phyloP scores from a whole-genome alignment of 2,888 invertebrate species.

The Spilarctia lutea region DNA sequence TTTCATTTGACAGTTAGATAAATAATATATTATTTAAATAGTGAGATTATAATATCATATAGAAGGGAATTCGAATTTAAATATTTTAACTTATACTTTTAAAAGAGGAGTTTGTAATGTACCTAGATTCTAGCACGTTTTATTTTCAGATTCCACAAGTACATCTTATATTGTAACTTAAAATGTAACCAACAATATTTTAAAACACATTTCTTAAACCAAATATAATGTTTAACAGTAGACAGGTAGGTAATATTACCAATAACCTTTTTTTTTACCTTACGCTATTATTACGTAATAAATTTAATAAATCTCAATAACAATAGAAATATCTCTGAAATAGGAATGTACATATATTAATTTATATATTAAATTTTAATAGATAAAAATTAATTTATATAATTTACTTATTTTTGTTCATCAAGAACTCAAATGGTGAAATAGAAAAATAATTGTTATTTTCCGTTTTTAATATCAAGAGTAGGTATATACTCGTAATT shows the following conservation, averaged over 20 bases:
- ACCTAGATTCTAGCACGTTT: background rate
- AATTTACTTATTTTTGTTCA: constrained; percentile 53
- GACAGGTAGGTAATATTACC: constrained; percentile 22
- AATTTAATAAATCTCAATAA: constrained; percentile 49
- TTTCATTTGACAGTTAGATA: constrained; percentile 7
- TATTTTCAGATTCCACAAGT: constrained; percentile 5
- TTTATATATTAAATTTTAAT: constrained; percentile 33
- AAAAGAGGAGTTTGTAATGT: background rate
- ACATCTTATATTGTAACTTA: background rate
- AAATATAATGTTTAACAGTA: constrained; percentile 26
- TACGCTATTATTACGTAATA: constrained; percentile 36
- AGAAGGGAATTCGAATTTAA: background rate
- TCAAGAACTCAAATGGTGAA: constrained; percentile 51
- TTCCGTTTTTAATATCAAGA: constrained; percentile 52
- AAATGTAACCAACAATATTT: constrained; percentile 8
- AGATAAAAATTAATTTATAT: constrained; percentile 38
- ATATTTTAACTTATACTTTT: background rate
- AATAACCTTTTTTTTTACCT: constrained; percentile 29
- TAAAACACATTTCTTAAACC: constrained; percentile 16
- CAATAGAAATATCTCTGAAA: constrained; percentile 57
- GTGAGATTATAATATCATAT: background rate
- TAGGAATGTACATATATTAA: constrained; percentile 60
- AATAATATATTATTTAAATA: background rate
- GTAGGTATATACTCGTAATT: constrained; percentile 32
- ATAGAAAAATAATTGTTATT: constrained; percentile 61